Percentiles rank a stretch among this genome's conserved stretches.
phyloP scores from a whole-genome alignment of 2,113 vertebrate genomes.

The Malurus cyaneus region DNA sequence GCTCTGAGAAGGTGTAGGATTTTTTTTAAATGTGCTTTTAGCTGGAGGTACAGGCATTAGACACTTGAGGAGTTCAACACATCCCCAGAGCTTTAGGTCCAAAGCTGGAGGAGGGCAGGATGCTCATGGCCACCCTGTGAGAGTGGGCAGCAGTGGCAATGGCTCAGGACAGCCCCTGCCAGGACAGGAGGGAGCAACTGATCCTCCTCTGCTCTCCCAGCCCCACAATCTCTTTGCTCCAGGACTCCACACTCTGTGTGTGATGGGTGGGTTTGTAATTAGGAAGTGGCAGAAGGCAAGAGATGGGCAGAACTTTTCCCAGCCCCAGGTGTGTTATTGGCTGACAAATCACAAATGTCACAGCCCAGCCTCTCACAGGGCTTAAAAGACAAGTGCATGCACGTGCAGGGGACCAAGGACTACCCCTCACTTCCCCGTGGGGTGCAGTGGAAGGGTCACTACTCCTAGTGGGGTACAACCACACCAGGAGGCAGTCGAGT shows the following conservation, averaged over 20 bases:
- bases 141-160: background rate
- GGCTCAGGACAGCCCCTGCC: background rate
- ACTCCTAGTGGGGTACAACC: background rate
- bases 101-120: background rate
- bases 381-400: background rate
- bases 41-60: background rate
- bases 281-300: background rate
- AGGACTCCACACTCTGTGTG: background rate
- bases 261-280: background rate
- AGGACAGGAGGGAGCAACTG: background rate
- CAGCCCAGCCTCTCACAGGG: background rate
- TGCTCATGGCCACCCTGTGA: background rate
- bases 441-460: background rate
- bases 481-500: background rate
- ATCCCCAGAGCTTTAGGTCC: background rate
- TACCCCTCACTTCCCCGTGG: accelerated
- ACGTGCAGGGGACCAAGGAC: background rate
- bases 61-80: background rate
- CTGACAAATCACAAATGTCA: background rate
- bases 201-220: background rate
- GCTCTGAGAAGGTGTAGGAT: background rate
- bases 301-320: background rate
- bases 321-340: background rate
- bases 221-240: background rate
- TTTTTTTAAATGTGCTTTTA: background rate